These are phyloP conservation scores for Channa maculata DNA, from an alignment of 2,113 vertebrate genomes.

Conservation along the genomic window DNA sequence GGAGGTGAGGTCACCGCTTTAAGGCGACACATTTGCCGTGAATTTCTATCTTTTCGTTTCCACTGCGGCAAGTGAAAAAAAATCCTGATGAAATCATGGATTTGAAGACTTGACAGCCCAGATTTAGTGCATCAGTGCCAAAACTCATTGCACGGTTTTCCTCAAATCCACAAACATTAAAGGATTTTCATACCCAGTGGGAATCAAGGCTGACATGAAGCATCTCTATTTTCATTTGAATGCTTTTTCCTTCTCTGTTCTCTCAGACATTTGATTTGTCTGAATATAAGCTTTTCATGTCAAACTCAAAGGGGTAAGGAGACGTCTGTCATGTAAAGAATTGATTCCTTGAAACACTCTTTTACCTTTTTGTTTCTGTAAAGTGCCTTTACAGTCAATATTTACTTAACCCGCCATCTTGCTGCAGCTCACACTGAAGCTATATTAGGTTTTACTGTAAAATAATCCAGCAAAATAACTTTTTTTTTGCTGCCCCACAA, in stretches of 20 bases:
- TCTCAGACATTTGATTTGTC: neutral
- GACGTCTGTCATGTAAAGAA: neutral
- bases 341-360: neutral
- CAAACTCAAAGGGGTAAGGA: neutral
- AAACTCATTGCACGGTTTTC: neutral
- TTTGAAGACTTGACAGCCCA: neutral
- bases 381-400: too few relatives aligned
- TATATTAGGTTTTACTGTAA: neutral
- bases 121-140: neutral
- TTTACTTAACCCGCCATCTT: neutral
- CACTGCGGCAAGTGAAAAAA: neutral
- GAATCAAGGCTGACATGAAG: neutral
- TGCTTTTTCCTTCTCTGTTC: neutral
- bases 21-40: too few relatives aligned
- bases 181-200: neutral
- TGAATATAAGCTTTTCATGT: neutral
- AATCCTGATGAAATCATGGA: slow-evolving; percentile 8
- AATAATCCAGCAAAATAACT: neutral
- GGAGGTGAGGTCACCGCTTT: too few relatives aligned
- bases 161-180: too few relatives aligned
- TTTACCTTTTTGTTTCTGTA: neutral
- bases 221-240: slow-evolving; percentile 2
- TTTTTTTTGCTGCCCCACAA: too few relatives aligned
- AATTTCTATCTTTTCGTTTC: neutral
- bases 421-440: neutral